Base-by-base conservation (phyloP, 2,113 vertebrate species). In the Promerops cafer region DNA sequence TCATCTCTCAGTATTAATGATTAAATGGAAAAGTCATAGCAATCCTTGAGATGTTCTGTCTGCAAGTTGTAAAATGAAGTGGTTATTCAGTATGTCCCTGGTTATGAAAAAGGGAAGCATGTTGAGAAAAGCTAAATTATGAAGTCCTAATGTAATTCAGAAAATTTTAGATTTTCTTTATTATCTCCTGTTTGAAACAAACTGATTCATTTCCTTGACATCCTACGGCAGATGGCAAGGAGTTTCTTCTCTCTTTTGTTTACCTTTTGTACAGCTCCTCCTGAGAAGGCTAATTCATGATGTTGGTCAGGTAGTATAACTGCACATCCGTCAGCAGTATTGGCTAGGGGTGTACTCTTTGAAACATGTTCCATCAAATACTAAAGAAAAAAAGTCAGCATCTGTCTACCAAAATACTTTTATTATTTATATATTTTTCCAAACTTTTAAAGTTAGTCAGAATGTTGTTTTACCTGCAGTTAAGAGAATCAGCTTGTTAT, bases 381-480 rank as follows among this genome's bases (percentile, higher is more conserved):
- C 86, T 83, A 89, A 91, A 97, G 94, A 68, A 92, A 86, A 81
- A 96, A 95, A 84, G 45, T 69, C 89, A 95, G 13, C 94, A 83
- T 93, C 85, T 94, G 65, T 95, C 94, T 85, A 70, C 85, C 83
- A 74, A 86, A 91, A 76, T 86, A 84, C 26, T 79, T 90, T 72
- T 94, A 72, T 81, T 94, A 76, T 94, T 82, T 91, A 64, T 94
- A 17, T 89, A 61, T 96, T 96, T 96, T 97, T 94, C 84, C 86
- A 83, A 17, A 70, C 20, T 87, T 89, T 53, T 74, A 0, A 85
- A 76, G 56, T 88, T 95, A 72, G 76, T 95, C 59, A n/a, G 93
- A 95, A 68, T 96, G 96, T 96, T 97, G 82, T 96, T 98, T 96
- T 97, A 96, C 96, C 91, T 96, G 93, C 78, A 97, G 57, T 88